Conservation (phyloP, 2,797 vertebrate genomes). For the Denticeps clupeoides region DNA sequence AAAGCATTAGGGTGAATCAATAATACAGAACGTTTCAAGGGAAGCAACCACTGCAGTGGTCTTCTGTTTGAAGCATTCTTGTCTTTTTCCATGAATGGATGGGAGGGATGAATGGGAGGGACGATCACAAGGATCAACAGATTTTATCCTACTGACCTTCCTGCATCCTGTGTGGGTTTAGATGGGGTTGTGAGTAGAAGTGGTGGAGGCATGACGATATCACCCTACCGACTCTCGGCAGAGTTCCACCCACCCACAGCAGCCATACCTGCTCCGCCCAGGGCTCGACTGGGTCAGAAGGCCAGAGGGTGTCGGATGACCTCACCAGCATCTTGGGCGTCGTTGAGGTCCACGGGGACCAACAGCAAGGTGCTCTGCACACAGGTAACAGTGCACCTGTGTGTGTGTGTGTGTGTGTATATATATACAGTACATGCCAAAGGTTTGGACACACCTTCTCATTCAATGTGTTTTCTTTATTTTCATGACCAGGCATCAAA, state of each 20-base stretch:
- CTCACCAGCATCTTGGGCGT: slow-evolving; percentile 86
- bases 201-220: slow-evolving; percentile 5
- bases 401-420: too few relatives aligned
- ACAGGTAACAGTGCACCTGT: slow-evolving; percentile 41
- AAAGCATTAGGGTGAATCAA: too few relatives aligned
- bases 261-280: slow-evolving; percentile 53
- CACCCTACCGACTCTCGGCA: slow-evolving; percentile 65
- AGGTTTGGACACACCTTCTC: too few relatives aligned
- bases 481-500: too few relatives aligned
- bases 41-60: too few relatives aligned
- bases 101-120: too few relatives aligned
- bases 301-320: slow-evolving; percentile 56
- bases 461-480: too few relatives aligned
- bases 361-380: slow-evolving; percentile 74
- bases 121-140: too few relatives aligned
- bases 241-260: slow-evolving; percentile 79
- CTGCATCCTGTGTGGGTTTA: slow-evolving; percentile 42
- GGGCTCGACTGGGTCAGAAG: slow-evolving; percentile 54
- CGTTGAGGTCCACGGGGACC: slow-evolving; percentile 72
- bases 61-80: too few relatives aligned
- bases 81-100: too few relatives aligned
- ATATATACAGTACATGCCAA: too few relatives aligned
- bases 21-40: too few relatives aligned
- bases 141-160: slow-evolving; percentile 6
- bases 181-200: slow-evolving; percentile 36